Evolutionary conservation across 2,113 vertebrate genomes (phyloP).

Genomic region (Pygathrix nemaeus): DNA sequence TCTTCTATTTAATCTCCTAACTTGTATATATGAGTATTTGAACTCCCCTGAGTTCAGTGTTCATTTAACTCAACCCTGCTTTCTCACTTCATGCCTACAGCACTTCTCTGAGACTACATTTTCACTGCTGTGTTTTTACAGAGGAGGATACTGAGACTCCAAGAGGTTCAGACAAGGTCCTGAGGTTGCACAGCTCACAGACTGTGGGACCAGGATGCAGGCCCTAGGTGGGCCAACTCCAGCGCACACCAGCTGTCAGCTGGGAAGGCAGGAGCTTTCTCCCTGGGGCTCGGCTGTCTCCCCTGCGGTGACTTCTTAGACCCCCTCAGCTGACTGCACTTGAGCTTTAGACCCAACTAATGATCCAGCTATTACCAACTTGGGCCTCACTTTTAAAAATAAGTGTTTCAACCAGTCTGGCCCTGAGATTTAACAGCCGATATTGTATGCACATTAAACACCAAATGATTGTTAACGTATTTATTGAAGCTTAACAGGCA

Average conservation of each 20-base stretch:
- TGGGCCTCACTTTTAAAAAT: conserved; percentile 48
- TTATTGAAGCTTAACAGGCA: conserved; percentile 69
- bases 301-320: neutral
- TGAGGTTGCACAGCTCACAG: neutral
- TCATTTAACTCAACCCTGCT: neutral
- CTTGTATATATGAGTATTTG: neutral
- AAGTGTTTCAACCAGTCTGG: conserved; percentile 23
- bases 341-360: conserved; percentile 26
- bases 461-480: conserved; percentile 71
- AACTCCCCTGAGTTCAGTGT: neutral
- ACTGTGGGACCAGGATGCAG: neutral
- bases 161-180: neutral
- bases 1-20: neutral
- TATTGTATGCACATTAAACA: conserved; percentile 69
- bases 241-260: neutral
- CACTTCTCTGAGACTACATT: neutral
- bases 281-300: accelerated
- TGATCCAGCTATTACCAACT: neutral
- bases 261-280: neutral
- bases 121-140: neutral
- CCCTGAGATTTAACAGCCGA: conserved; percentile 46
- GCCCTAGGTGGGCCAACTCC: neutral
- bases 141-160: neutral
- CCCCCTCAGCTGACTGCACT: neutral
- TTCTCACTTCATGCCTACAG: neutral